Evolutionary conservation across 2,113 vertebrate species (phyloP).

Genomic region (Ploceus nigricollis): DNA sequence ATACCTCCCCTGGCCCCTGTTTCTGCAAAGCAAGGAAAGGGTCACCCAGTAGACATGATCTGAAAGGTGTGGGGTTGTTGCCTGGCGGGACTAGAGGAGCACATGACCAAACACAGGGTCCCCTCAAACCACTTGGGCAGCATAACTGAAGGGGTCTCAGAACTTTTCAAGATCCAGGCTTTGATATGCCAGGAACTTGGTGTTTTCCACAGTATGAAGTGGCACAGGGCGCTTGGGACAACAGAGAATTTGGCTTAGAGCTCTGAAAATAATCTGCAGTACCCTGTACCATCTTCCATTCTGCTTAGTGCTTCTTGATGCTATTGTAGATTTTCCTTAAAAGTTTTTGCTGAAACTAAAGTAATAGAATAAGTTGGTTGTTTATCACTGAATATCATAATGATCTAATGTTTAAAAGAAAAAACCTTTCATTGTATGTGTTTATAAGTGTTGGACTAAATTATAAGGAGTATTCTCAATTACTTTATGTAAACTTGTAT

Average conservation of each 20-base stretch:
- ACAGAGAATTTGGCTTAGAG: not conserved
- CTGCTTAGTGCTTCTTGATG: not conserved
- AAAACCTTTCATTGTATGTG: not conserved
- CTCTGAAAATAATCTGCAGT: not conserved
- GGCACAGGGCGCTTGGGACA: not conserved
- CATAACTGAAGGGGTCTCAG: not conserved
- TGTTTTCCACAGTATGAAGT: not conserved
- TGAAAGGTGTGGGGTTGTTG: not conserved
- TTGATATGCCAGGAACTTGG: not conserved
- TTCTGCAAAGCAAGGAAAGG: not conserved
- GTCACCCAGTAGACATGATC: not conserved
- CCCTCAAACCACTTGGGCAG: not conserved
- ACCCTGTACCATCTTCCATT: not conserved
- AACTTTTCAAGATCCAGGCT: not conserved
- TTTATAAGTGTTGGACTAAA: not conserved
- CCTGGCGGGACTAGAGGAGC: not conserved
- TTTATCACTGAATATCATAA: not conserved
- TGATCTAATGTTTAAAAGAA: not conserved
- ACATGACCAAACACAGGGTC: not conserved
- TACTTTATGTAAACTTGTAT: conserved; percentile 4
- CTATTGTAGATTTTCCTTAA: not conserved
- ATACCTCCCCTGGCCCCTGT: not conserved
- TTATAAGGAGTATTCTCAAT: not conserved
- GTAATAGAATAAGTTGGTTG: not conserved
- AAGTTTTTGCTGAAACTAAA: not conserved